These are phyloP conservation scores for Alligator sinensis DNA, from an alignment of 2,113 vertebrate genomes.

Conservation along the genomic window DNA sequence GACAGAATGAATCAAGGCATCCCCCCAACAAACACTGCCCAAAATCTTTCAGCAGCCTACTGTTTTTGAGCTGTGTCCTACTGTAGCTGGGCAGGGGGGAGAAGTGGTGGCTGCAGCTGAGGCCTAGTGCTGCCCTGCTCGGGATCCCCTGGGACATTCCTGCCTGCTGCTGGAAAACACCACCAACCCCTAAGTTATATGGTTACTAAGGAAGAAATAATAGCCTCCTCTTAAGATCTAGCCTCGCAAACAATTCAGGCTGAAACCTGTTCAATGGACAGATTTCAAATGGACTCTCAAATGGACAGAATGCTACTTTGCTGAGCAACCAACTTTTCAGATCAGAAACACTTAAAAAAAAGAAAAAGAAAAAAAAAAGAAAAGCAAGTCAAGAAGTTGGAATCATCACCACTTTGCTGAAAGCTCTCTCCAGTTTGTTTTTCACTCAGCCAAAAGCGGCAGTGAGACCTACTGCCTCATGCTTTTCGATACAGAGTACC, in stretches of 20 bases:
- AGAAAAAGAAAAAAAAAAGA: not conserved
- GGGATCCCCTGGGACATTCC: too few species aligned
- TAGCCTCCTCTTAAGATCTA: too few species aligned
- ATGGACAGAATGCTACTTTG: not conserved
- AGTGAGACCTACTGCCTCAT: not conserved
- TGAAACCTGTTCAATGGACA: too few species aligned
- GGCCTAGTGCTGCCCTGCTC: too few species aligned
- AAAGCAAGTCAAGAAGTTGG: not conserved
- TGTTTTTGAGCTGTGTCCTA: too few species aligned
- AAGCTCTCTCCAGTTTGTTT: not conserved
- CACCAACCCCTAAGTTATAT: too few species aligned
- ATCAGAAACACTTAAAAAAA: not conserved
- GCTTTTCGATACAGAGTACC: not conserved
- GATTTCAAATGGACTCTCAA: not conserved
- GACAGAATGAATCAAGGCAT: fast-evolving
- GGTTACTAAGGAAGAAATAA: too few species aligned
- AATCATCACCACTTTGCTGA: not conserved
- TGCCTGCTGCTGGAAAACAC: too few species aligned
- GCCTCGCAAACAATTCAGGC: too few species aligned
- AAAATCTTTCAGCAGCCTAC: not conserved
- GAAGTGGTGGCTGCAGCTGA: too few species aligned
- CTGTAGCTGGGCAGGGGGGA: too few species aligned
- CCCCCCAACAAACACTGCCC: too few species aligned
- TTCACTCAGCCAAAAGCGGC: not conserved
- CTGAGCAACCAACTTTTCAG: not conserved